phyloP scores from a whole-genome alignment of 2,888 invertebrate genomes.

The Horisme vitalbata region DNA sequence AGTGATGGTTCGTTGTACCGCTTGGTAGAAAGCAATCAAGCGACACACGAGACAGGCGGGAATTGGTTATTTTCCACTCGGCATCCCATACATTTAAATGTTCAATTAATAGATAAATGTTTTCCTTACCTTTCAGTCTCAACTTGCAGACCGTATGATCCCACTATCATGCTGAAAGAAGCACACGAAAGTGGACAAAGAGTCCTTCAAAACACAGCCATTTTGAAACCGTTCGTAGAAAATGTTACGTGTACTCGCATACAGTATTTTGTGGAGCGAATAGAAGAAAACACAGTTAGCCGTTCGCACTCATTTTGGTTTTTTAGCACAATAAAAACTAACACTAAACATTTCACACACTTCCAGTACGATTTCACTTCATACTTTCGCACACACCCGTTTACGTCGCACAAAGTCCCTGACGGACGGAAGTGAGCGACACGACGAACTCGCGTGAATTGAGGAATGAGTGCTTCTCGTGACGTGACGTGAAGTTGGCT shows the following conservation, averaged over 20 bases:
- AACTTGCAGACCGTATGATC: slow-evolving; percentile 84
- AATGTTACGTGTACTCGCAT: slow-evolving; percentile 77
- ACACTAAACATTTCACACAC: slow-evolving; percentile 82
- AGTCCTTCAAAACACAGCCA: slow-evolving; percentile 88
- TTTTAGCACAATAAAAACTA: slow-evolving; percentile 75
- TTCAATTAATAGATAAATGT: slow-evolving; percentile 50
- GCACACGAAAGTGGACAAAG: slow-evolving; percentile 85
- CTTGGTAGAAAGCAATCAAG: slow-evolving; percentile 76
- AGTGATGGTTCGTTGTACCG: slow-evolving; percentile 63
- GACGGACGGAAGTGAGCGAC: slow-evolving; percentile 54
- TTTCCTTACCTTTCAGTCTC: slow-evolving; percentile 85
- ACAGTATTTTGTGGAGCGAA: slow-evolving; percentile 56
- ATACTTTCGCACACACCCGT: slow-evolving; percentile 82
- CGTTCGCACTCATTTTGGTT: slow-evolving; percentile 80
- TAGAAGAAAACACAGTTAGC: slow-evolving; percentile 60
- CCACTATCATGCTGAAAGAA: slow-evolving; percentile 87
- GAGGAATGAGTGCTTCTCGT: slow-evolving; percentile 42
- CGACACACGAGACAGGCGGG: slow-evolving; percentile 63
- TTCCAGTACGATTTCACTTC: slow-evolving; percentile 80
- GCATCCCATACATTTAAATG: slow-evolving; percentile 45
- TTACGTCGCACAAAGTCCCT: slow-evolving; percentile 73
- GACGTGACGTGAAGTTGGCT: slow-evolving; percentile 32
- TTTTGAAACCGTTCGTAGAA: slow-evolving; percentile 84
- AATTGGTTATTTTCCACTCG: slow-evolving; percentile 74
- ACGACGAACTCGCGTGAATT: slow-evolving; percentile 69